Percentiles rank a stretch among this genome's conserved stretches.
Conservation (phyloP, 2,888 invertebrate genomes). For the Campoplex capitator region DNA sequence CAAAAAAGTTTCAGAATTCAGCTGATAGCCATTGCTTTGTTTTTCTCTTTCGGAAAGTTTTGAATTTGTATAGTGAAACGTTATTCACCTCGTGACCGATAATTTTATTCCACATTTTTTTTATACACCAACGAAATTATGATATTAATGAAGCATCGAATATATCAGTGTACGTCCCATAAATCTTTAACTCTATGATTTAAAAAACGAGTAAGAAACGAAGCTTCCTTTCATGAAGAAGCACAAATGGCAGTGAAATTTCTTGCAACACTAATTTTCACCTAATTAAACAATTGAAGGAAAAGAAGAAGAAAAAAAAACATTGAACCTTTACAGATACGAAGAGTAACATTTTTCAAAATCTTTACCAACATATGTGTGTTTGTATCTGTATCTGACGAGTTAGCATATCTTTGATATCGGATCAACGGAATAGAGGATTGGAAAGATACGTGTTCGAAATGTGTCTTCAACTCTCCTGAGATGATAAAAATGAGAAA, state of each 20-base stretch:
- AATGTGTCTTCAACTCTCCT: constrained; percentile 6
- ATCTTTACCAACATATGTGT: not conserved
- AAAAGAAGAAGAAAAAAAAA: constrained; percentile 9
- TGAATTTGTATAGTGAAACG: not conserved
- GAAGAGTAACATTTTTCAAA: constrained; percentile 4
- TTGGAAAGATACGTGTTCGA: constrained; percentile 29
- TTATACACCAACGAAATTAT: not conserved
- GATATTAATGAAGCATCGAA: not conserved
- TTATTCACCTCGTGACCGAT: not conserved
- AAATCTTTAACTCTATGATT: constrained; percentile 16
- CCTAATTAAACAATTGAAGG: not conserved
- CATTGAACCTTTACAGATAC: not conserved
- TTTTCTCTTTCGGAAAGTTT: not conserved
- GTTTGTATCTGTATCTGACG: not conserved
- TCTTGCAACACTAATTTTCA: constrained; percentile 23
- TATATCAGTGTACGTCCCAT: constrained; percentile 14
- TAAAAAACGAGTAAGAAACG: constrained; percentile 18
- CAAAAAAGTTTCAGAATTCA: not conserved
- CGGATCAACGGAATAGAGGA: constrained; percentile 47
- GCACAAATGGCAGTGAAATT: constrained; percentile 60
- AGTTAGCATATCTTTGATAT: constrained; percentile 12
- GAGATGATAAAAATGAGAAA: not conserved
- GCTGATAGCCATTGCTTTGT: not conserved
- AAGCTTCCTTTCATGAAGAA: constrained; percentile 11
- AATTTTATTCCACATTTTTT: not conserved